Conservation (phyloP, 2,888 invertebrate species). For the Tryphoninae sp. region DNA sequence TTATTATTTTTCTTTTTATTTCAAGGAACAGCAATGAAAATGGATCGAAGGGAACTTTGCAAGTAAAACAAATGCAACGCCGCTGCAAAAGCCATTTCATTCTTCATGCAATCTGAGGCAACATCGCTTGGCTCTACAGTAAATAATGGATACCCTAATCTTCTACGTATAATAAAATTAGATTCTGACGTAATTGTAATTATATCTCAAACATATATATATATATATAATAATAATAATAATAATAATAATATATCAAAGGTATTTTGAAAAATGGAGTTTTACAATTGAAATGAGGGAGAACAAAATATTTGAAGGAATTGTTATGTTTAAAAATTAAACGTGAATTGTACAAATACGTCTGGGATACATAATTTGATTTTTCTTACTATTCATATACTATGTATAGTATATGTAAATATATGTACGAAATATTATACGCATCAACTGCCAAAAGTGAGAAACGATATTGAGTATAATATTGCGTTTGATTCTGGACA, state of each 20-base stretch:
- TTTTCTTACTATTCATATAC: slow-evolving; percentile 70
- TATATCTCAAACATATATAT: slow-evolving; percentile 69
- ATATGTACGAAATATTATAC: slow-evolving; percentile 7
- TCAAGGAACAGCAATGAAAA: slow-evolving; percentile 57
- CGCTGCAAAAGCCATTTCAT: background rate
- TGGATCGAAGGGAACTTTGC: slow-evolving; percentile 62
- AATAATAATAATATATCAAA: slow-evolving; percentile 62
- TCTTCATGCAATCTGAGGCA: slow-evolving; percentile 26
- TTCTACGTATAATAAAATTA: slow-evolving; percentile 67
- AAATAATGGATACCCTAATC: slow-evolving; percentile 62
- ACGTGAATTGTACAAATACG: slow-evolving; percentile 75
- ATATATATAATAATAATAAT: too few species aligned
- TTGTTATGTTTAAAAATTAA: slow-evolving; percentile 68
- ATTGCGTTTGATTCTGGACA: background rate
- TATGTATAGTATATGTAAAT: slow-evolving; percentile 57
- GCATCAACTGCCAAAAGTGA: slow-evolving; percentile 17
- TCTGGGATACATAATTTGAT: slow-evolving; percentile 74
- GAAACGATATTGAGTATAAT: background rate
- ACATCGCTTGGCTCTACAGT: slow-evolving; percentile 32
- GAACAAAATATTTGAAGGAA: slow-evolving; percentile 49
- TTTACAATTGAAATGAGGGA: slow-evolving; percentile 46
- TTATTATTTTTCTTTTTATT: slow-evolving; percentile 16
- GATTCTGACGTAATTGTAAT: slow-evolving; percentile 65
- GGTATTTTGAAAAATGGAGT: slow-evolving; percentile 56
- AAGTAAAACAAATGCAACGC: slow-evolving; percentile 49